Percentiles rank a stretch among this genome's conserved stretches.
phyloP scores from a whole-genome alignment of 2,888 invertebrate species.

The Nomada fabriciana region DNA sequence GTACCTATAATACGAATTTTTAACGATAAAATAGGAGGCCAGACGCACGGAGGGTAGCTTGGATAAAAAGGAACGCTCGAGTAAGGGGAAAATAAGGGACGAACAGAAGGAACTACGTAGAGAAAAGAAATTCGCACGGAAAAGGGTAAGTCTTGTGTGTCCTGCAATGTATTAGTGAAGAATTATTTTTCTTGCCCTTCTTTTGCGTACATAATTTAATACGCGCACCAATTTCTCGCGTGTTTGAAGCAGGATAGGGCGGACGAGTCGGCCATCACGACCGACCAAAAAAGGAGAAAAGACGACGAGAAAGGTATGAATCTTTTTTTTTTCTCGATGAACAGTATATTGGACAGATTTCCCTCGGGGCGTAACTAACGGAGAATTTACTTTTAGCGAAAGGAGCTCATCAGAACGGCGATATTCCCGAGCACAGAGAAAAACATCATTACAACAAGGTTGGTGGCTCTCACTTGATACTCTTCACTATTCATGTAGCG shows the following conservation, averaged over 20 bases:
- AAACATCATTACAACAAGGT: conserved; percentile 92
- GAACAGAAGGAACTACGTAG: conserved; percentile 92
- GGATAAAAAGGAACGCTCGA: conserved; percentile 82
- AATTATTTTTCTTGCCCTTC: background rate
- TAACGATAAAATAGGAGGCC: conserved; percentile 73
- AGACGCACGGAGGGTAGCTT: conserved; percentile 76
- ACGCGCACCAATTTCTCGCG: background rate
- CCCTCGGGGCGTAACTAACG: background rate
- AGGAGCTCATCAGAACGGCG: conserved; percentile 91
- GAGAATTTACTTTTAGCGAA: conserved; percentile 84
- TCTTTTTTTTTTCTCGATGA: conserved; percentile 8
- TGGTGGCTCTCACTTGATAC: conserved; percentile 76
- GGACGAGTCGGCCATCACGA: conserved; percentile 88
- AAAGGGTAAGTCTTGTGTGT: conserved; percentile 87
- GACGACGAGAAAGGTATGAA: conserved; percentile 91
- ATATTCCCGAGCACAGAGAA: conserved; percentile 89
- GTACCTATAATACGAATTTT: conserved; percentile 44
- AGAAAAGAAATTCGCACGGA: conserved; percentile 92
- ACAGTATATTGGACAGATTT: too few relatives aligned
- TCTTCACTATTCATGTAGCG: conserved; percentile 25
- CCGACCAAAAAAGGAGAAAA: conserved; percentile 91
- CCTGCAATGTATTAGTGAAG: background rate
- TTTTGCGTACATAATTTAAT: background rate
- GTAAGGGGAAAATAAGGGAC: conserved; percentile 86
- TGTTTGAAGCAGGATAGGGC: conserved; percentile 87